Evolutionary conservation across 2,113 vertebrate species (phyloP), one percentile per base, ranked within the genome.

Genomic region (Epinephelus cyanopodus): DNA sequence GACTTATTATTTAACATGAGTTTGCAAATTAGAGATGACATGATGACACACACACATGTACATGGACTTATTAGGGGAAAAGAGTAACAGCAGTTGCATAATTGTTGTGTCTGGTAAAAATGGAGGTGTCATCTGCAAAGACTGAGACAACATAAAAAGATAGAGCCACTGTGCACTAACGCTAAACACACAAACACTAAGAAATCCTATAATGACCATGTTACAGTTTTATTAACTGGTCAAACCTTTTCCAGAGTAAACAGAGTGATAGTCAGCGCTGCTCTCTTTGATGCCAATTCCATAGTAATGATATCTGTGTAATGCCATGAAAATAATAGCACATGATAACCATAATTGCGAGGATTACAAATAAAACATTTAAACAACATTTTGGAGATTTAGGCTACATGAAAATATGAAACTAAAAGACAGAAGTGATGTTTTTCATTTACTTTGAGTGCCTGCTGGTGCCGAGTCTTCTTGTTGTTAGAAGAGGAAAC

Each of bases 221-320:
- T n/a, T 19, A 45, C 29, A 25, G 7, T 66, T 57, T 62, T 37
- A 69, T 79, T 96, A 99, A 98, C 98, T 98, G 86, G 98, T 99
- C 92, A 99, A 92, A 69, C 98, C 98, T 93, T 99, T 99, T 81
- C 98, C 98, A 75, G 98, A 99, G 84, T 99, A 99, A 39, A 99
- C 98, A 1, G 98, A 98, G 93, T 99, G 98, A 90, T 99, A 99
- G 87, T 99, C 99, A 0, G 97, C 98, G 67, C 98, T 99, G 95
- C 97, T 99, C 90, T 99, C 98, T 92, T 99, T 99, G 89, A 99
- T 99, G 85, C 98, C 98, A 81, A 99, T 99, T 13, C 98, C 98
- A 90, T 99, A 99, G 87, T 99, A 99, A 90, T 99, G 98, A 91
- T 99, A 99, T 85, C 98, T 99, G 85, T n/a, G 25, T 57, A 57